These are phyloP conservation scores for Stichopus horrens DNA, from an alignment of 53 echinoderm and acorn worm genomes.

Conservation along the genomic window DNA sequence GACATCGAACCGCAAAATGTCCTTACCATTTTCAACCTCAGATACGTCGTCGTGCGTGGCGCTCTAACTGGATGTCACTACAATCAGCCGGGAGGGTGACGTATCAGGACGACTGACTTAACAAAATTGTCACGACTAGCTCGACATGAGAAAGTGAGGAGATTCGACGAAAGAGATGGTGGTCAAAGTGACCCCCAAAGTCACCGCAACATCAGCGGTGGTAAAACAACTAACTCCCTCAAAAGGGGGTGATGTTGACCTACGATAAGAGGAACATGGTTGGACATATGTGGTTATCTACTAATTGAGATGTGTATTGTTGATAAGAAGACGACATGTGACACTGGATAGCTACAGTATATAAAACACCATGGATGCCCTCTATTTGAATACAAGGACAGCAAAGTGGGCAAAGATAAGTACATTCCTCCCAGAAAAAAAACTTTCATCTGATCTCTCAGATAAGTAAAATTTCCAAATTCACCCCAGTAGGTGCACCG, in stretches of 20 bases:
- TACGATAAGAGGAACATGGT: neutral
- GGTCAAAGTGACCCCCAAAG: neutral
- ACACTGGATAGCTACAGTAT: no score
- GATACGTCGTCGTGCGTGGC: neutral
- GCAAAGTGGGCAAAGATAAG: no score
- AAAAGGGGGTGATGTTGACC: constrained; percentile 15
- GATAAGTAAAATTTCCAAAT: no score
- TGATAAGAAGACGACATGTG: no score
- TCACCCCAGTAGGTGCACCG: no score
- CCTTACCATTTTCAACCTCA: neutral
- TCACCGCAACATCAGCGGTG: neutral
- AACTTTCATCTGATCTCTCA: no score
- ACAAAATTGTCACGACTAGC: neutral
- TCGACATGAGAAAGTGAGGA: neutral
- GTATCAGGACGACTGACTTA: neutral
- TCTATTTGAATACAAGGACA: no score
- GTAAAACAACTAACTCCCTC: neutral
- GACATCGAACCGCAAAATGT: neutral
- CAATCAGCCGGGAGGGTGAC: neutral
- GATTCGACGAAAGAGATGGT: neutral
- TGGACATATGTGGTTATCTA: neutral
- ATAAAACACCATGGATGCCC: no score
- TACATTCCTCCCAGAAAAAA: no score
- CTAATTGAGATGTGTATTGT: no score
- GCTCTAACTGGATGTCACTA: neutral